A percentile compares a stretch with the other conserved stretches of the same genome.
Evolutionary conservation across 1,140 invertebrate genomes (phyloP).

Genomic region (Tetragonula clypearis): DNA sequence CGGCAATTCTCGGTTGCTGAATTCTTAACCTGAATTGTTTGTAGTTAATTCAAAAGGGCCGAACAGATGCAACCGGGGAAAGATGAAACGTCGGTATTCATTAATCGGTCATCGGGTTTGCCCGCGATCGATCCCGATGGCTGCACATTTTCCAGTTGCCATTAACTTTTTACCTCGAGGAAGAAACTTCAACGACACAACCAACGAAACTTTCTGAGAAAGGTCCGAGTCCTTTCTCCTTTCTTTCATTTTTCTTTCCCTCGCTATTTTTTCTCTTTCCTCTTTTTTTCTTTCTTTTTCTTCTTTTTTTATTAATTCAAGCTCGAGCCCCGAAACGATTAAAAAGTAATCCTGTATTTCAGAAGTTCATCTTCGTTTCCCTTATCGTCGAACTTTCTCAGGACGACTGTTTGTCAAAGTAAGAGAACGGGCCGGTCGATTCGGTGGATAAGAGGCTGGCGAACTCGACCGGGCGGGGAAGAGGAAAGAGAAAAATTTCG

Average conservation of each 20-base stretch:
- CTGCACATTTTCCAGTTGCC: not conserved
- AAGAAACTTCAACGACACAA: not conserved
- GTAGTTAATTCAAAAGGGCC: not conserved
- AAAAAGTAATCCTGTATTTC: conserved; percentile 50
- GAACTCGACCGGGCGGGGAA: not conserved
- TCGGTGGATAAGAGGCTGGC: conserved; percentile 28
- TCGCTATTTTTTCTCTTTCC: not conserved
- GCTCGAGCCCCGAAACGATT: conserved; percentile 24
- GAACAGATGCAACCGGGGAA: too few relatives aligned
- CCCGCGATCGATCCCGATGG: not conserved
- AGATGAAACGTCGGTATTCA: conserved; percentile 1
- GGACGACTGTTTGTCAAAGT: conserved; percentile 25
- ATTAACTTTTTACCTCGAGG: conserved; percentile 8
- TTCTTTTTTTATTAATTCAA: conserved; percentile 40
- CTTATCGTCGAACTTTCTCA: not conserved
- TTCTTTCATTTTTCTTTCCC: not conserved
- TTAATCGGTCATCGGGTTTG: not conserved
- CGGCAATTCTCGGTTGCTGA: not conserved
- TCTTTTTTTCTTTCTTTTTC: not conserved
- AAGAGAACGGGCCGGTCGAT: not conserved
- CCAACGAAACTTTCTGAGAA: conserved; percentile 7
- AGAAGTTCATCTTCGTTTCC: conserved; percentile 30
- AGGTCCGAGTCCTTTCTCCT: not conserved
- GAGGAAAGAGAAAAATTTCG: conserved; percentile 18
- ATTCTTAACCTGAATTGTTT: not conserved